Evolutionary conservation across 2,113 vertebrate genomes (phyloP).

Genomic region (Plotosus lineatus): DNA sequence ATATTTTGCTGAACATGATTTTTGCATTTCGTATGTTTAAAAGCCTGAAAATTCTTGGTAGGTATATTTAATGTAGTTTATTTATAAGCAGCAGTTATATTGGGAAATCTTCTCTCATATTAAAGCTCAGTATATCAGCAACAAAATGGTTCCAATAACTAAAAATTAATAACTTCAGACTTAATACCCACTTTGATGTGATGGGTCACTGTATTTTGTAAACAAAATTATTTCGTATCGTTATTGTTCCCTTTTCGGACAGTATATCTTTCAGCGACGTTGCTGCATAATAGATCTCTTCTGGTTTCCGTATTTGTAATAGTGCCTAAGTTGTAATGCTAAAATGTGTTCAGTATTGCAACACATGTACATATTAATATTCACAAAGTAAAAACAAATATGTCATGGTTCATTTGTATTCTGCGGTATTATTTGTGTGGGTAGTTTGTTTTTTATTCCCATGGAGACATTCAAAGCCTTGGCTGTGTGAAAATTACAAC

Average conservation of each 20-base stretch:
- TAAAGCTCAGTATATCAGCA: too few species aligned
- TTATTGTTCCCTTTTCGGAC: not conserved
- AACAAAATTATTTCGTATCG: not conserved
- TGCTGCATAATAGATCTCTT: not conserved
- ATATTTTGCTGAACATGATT: too few species aligned
- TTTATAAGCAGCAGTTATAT: too few species aligned
- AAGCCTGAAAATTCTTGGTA: too few species aligned
- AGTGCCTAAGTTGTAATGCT: not conserved
- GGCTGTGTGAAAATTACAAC: not conserved
- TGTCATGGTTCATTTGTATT: not conserved
- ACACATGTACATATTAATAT: not conserved
- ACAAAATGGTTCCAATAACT: too few species aligned
- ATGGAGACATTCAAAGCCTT: not conserved
- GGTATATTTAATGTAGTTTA: too few species aligned
- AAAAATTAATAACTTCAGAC: too few species aligned
- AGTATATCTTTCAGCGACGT: not conserved
- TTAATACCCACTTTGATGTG: too few species aligned
- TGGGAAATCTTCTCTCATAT: too few species aligned
- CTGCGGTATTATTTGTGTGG: not conserved
- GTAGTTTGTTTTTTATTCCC: not conserved
- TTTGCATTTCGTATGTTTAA: too few species aligned
- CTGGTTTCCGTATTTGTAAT: not conserved
- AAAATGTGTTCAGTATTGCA: conserved; percentile 28
- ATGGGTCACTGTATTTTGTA: not conserved
- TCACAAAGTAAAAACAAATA: conserved; percentile 17